Conservation (phyloP, 1,140 invertebrate genomes). For the Megathymus violae region DNA sequence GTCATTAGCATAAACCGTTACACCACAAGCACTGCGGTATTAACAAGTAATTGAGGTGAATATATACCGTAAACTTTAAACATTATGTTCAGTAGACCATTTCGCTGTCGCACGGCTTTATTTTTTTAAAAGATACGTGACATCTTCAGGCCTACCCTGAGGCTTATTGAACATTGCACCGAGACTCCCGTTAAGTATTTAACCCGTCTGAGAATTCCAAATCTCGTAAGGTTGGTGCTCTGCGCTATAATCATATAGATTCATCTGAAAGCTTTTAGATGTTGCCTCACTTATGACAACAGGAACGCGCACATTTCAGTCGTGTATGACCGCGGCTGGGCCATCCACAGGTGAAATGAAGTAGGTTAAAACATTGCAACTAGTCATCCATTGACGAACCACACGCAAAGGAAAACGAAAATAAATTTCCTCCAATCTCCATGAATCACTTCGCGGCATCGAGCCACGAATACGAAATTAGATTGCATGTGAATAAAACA, state of each 20-base stretch:
- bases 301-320: no score
- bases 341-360: background rate
- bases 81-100: background rate
- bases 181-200: no score
- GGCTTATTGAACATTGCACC: no score
- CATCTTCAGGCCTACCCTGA: no score
- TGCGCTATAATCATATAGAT: no score
- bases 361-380: background rate
- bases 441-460: conserved; percentile 1
- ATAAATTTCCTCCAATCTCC: background rate
- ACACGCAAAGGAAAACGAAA: background rate
- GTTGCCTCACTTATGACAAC: no score
- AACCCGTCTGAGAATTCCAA: no score
- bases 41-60: conserved; percentile 2
- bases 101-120: background rate
- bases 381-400: background rate
- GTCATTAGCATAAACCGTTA: conserved; percentile 6
- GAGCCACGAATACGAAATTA: conserved; percentile 6
- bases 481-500: background rate
- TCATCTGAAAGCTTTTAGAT: no score
- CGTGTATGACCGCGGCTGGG: background rate
- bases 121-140: background rate
- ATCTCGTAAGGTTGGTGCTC: no score
- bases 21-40: conserved; percentile 1
- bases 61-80: conserved; percentile 4